Conservation (phyloP, 2,888 invertebrate genomes). For the Chrysolina oricalcia region DNA sequence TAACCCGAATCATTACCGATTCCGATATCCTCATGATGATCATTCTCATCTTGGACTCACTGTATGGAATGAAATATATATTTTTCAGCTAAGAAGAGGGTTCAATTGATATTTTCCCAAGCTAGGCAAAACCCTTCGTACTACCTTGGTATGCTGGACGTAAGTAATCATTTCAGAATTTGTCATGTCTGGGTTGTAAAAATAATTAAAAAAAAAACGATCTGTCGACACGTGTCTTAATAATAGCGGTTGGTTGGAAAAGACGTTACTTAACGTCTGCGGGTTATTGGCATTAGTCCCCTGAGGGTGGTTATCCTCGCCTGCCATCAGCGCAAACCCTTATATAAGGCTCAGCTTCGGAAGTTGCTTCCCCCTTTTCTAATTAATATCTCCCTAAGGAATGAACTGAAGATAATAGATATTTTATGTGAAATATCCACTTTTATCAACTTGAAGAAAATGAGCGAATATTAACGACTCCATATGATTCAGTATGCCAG, state of each 20-base stretch:
- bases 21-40: too few species aligned
- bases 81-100: too few species aligned
- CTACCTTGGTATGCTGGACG: too few species aligned
- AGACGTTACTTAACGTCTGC: neutral
- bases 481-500: too few species aligned
- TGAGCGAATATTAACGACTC: too few species aligned
- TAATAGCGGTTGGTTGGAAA: neutral
- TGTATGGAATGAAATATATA: too few species aligned
- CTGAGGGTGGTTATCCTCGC: conserved; percentile 31
- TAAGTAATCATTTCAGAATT: too few species aligned
- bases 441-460: neutral
- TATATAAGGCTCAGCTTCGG: conserved; percentile 28
- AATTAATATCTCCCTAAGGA: neutral
- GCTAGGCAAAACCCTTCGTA: too few species aligned
- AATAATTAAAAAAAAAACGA: neutral
- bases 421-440: neutral
- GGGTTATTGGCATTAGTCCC: conserved; percentile 22
- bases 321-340: conserved; percentile 17
- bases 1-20: too few species aligned
- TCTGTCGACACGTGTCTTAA: neutral
- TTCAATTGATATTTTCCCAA: too few species aligned
- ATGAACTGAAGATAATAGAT: neutral
- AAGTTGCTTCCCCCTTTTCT: neutral
- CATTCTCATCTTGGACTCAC: too few species aligned
- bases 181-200: neutral